Percentiles rank a stretch among this genome's conserved stretches.
These are phyloP conservation scores for Chunga burmeisteri DNA, from an alignment of 2,113 vertebrate species.

Conservation along the genomic window DNA sequence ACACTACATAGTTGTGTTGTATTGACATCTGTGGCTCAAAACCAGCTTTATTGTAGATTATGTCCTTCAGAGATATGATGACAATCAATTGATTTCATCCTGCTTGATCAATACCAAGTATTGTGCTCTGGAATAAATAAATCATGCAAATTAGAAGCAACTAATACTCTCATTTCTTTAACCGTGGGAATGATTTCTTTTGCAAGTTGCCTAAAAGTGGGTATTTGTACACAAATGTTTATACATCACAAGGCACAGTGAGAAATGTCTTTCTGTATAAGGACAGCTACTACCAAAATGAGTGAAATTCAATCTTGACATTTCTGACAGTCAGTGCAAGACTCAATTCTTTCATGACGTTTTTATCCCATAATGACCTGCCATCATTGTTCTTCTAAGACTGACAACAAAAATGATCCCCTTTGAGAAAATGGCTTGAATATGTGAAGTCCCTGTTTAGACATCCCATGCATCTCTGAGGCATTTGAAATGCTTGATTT, in stretches of 20 bases:
- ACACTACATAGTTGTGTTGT: not conserved
- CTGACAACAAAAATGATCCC: conserved; percentile 12
- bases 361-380: conserved; percentile 14
- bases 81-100: not conserved
- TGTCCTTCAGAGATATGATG: not conserved
- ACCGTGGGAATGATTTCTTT: not conserved
- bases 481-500: not conserved
- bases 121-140: not conserved
- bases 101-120: not conserved
- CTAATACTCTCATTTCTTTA: not conserved
- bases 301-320: not conserved
- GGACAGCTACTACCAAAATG: not conserved
- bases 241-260: not conserved
- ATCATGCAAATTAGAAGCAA: not conserved
- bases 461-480: not conserved
- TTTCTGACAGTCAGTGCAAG: not conserved
- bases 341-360: not conserved
- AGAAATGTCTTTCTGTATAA: not conserved
- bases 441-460: not conserved
- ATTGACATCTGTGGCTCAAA: not conserved
- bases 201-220: not conserved
- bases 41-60: not conserved
- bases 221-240: not conserved
- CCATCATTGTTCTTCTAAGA: not conserved
- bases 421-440: conserved; percentile 2